Base-by-base conservation (phyloP, 2,113 vertebrate species). In the Piaya cayana region DNA sequence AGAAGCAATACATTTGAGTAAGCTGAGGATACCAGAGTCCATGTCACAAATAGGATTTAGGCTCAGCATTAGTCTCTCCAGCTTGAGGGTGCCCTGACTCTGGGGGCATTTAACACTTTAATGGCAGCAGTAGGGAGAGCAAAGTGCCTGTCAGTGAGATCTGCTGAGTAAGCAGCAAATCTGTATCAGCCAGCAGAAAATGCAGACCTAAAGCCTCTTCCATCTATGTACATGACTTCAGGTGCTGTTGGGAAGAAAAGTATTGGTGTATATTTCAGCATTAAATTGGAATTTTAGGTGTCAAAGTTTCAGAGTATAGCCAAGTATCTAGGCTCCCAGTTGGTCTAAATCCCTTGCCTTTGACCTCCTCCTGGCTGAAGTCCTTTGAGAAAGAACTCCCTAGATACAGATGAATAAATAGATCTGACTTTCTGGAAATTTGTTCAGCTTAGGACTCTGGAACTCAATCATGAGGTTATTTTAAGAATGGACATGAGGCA, bases 41-140 rank as follows among this genome's bases (percentile, higher is more conserved):
- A 2, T 30, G 27, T 71, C 49, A 47, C 7, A 42, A n/a, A 47
- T 1, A 2, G 32, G 20, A 42, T 64, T 78, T 70, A 39, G 65
- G 21, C 17, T 56, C 7, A 7, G 9, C 7, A 1, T 56, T 36
- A 56, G 14, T 27, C 23, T 37, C 16, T 49, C 26, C 5, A 17
- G 8, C 6, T 15, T 77, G 15, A 27, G 13, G n/a, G 21, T 45
- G 16, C 26, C 39, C 62, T 50, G 25, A 59, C 9, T 17, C 5
- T 0, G 0, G 6, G 2, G 20, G 15, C 1, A 59, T 56, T 90
- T n/a, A 32, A 56, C 25, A 32, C 25, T 39, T 39, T 2, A 1
- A 7, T 20, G 23, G 49, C 1, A 1, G 5, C 16, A 25, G 23
- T 29, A 12, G 25, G 22, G n/a, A 80, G 17, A 56, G 2, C 1